Percentiles rank a stretch among this genome's conserved stretches.
phyloP scores from a whole-genome alignment of 37 sponge, comb jelly and placozoan genomes.

The Oscarella lobularis region DNA sequence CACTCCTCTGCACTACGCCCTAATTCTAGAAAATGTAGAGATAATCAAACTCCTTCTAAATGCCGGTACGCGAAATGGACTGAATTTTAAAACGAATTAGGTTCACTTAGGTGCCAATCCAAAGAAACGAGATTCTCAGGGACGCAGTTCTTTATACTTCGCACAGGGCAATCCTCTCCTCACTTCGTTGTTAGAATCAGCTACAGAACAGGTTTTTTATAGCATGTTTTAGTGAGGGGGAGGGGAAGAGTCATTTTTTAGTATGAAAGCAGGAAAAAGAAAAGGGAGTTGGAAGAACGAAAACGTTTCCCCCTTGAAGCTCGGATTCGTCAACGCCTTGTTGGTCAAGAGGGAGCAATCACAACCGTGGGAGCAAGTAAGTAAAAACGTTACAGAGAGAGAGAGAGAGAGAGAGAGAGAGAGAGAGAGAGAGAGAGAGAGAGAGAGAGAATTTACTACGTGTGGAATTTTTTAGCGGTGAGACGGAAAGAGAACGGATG shows the following conservation, averaged over 20 bases:
- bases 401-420: too few relatives aligned
- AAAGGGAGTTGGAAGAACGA: background rate
- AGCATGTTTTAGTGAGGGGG: too few relatives aligned
- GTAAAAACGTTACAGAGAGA: background rate
- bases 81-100: background rate
- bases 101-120: background rate
- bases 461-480: slow-evolving; percentile 38
- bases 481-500: slow-evolving; percentile 73
- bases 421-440: too few relatives aligned
- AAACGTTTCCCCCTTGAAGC: background rate
- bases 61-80: slow-evolving; percentile 9
- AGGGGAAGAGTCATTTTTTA: too few relatives aligned
- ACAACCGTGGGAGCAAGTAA: slow-evolving; percentile 45
- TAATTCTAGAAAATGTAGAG: slow-evolving; percentile 30
- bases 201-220: too few relatives aligned
- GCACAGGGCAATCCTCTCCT: too few relatives aligned
- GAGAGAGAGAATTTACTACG: too few relatives aligned
- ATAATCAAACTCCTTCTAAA: slow-evolving; percentile 39
- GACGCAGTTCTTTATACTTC: too few relatives aligned
- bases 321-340: slow-evolving; percentile 16
- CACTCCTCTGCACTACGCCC: slow-evolving; percentile 87
- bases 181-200: too few relatives aligned
- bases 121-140: background rate
- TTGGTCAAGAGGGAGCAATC: slow-evolving; percentile 87
- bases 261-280: background rate